Conservation (phyloP, 2,888 invertebrate species). For the Ommatoiulus sabulosus region DNA sequence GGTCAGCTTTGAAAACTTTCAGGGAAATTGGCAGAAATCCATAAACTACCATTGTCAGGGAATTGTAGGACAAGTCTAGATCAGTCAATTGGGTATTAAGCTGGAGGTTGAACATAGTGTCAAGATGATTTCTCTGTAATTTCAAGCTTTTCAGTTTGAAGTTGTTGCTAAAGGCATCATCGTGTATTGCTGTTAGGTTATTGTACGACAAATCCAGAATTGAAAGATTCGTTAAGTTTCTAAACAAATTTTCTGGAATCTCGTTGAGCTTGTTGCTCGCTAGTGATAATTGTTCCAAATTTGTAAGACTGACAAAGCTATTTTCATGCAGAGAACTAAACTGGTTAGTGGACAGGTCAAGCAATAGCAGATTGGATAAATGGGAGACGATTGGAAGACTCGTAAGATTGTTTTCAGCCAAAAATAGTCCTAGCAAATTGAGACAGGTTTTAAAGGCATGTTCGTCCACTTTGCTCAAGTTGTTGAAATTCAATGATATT, state of each 20-base stretch:
- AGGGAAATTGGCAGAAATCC: slow-evolving; percentile 34
- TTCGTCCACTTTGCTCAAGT: not conserved
- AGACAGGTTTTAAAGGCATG: not conserved
- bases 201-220: slow-evolving; percentile 47
- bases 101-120: not conserved
- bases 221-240: not conserved
- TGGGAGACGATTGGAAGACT: not conserved
- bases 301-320: not conserved
- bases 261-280: not conserved
- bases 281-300: not conserved
- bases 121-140: not conserved
- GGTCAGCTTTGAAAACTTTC: not conserved
- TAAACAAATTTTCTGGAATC: slow-evolving; percentile 21
- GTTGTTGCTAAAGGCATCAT: not conserved
- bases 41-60: not conserved
- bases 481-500: not conserved
- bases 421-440: not conserved
- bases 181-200: not conserved
- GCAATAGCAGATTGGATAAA: not conserved
- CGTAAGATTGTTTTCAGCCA: slow-evolving; percentile 19
- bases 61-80: slow-evolving; percentile 53
- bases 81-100: slow-evolving; percentile 31
- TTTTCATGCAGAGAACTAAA: not conserved
- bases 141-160: not conserved
- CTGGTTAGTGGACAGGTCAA: slow-evolving; percentile 48